Conservation (phyloP, 2,113 vertebrate genomes). For the Malurus melanocephalus region DNA sequence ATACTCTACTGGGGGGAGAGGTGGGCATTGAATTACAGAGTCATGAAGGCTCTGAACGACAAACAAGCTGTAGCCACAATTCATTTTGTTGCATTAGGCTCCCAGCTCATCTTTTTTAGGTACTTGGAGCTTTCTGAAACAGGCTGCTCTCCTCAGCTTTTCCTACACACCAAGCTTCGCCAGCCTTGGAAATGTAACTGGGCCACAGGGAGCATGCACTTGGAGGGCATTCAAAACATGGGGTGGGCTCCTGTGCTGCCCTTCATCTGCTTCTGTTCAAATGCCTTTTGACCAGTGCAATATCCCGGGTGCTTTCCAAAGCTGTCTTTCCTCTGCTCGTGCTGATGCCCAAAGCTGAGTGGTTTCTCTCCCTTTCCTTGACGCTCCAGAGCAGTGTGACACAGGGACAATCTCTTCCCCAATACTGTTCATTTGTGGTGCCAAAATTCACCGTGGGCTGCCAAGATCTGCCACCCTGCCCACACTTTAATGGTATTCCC, state of each 20-base stretch:
- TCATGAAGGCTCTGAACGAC: fast-evolving
- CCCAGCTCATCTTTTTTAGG: neutral
- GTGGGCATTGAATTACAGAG: neutral
- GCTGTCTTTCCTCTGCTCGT: neutral
- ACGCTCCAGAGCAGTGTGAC: neutral
- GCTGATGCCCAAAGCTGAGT: neutral
- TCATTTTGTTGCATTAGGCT: neutral
- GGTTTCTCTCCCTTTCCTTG: neutral
- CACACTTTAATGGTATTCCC: fast-evolving
- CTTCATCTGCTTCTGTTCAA: neutral
- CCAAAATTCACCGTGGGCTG: neutral
- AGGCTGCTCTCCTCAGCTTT: neutral
- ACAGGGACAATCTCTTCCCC: neutral
- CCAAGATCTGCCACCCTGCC: neutral
- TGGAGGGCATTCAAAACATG: fast-evolving
- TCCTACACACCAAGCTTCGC: neutral
- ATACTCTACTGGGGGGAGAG: neutral
- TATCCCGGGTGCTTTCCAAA: neutral
- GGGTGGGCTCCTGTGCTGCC: neutral
- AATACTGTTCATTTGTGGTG: neutral
- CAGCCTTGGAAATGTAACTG: neutral
- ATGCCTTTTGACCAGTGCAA: fast-evolving
- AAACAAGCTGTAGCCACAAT: neutral
- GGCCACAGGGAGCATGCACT: fast-evolving
- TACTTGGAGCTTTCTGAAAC: neutral